Base-by-base conservation (phyloP, 2,888 invertebrate species). In the Plagiodera versicolora region DNA sequence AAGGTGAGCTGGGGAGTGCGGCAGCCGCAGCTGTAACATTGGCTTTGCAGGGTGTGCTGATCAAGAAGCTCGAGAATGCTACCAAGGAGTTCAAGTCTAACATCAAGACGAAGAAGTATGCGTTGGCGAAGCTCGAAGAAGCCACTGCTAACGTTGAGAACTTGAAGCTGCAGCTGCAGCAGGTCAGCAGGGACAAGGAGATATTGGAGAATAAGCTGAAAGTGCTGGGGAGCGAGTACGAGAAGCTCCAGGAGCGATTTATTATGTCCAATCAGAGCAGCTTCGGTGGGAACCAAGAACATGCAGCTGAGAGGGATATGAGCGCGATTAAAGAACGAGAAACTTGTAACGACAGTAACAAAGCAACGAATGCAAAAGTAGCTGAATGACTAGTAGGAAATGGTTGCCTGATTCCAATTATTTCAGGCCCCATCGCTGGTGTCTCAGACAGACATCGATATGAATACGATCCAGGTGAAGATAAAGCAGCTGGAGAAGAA, bases 101-200 rank as follows among this genome's bases (percentile, higher is more conserved):
- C 61, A 77, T 76, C 1, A 74, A 74, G 62, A 72, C 75, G 5
- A 78, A 77, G 57, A 77, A 77, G 55, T 39, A 69, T 6, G 75
- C 77, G 1, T 58, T 79, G 20, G 72, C 72, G 0, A 77, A 76
- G 61, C 63, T 79, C 50, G 78, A 79, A 61, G 75, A 77, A 56
- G 70, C 70, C 1, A 68, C 72, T 9, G 58, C 58, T 19, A 66
- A 65, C 44, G 63, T 66, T 6, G 71, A 74, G 5, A 58, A 66
- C 20, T 56, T 75, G 5, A 72, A 71, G 20, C 61, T 67, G 11
- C 72, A 76, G 47, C 51, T 78, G 28, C 74, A 75, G 46, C 72
- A 74, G 64, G 70, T 73, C 4, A 69, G 65, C 19, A 60, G 71
- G 45, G 77, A 78, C 48, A 77, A 76, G 61, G 70, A 73, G 45